phyloP scores from a whole-genome alignment of 2,888 invertebrate species.

The Drosophila mulleri region DNA sequence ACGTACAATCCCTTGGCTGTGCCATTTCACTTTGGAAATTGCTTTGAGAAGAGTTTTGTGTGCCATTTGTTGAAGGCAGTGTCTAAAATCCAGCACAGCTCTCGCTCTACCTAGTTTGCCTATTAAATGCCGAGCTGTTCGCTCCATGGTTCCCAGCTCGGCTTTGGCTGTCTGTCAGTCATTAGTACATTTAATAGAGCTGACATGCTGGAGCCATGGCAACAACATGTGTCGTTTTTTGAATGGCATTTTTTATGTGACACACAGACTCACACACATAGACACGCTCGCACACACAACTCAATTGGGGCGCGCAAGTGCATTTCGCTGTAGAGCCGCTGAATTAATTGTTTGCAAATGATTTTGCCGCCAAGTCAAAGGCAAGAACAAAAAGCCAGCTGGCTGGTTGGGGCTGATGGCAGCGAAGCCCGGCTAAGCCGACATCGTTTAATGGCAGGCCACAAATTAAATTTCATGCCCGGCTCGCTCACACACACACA shows the following conservation, averaged over 20 bases:
- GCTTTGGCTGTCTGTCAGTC: constrained; percentile 41
- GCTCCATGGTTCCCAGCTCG: constrained; percentile 25
- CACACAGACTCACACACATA: not conserved
- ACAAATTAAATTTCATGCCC: constrained; percentile 59
- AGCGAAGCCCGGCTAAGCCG: constrained; percentile 17
- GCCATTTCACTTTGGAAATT: not conserved
- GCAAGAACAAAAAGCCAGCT: not conserved
- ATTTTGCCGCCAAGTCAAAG: constrained; percentile 35
- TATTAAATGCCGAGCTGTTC: constrained; percentile 34
- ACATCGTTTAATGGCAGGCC: constrained; percentile 44
- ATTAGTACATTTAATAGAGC: constrained; percentile 61
- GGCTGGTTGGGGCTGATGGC: not conserved
- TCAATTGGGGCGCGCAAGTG: constrained; percentile 43
- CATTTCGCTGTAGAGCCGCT: constrained; percentile 48
- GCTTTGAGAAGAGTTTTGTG: constrained; percentile 12
- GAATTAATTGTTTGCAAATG: constrained; percentile 65
- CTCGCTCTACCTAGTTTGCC: constrained; percentile 21
- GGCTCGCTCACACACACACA: not conserved
- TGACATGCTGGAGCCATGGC: constrained; percentile 34
- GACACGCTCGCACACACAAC: constrained; percentile 1
- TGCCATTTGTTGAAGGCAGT: constrained; percentile 1
- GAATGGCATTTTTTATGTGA: constrained; percentile 39
- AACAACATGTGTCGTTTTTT: constrained; percentile 35
- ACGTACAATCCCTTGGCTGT: not conserved
- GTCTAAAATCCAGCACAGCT: constrained; percentile 10